Conservation (phyloP, 2,888 invertebrate species). For the Blera fallax region DNA sequence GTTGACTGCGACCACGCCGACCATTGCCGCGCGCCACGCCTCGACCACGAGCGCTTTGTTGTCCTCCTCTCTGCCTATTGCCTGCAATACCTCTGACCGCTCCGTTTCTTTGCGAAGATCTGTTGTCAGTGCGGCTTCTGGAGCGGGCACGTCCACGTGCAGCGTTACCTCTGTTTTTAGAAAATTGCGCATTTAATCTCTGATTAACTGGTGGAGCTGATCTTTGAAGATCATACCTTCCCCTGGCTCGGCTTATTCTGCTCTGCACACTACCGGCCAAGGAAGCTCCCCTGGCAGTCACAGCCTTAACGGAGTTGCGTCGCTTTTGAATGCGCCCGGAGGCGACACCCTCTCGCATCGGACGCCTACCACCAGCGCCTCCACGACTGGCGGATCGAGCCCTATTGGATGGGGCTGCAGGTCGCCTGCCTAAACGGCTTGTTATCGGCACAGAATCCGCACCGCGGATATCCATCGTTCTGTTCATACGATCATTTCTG, state of each 20-base stretch:
- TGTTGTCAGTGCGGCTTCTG: conserved; percentile 69
- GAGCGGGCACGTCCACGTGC: conserved; percentile 76
- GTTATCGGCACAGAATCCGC: conserved; percentile 76
- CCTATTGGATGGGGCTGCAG: conserved; percentile 63
- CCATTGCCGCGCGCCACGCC: conserved; percentile 53
- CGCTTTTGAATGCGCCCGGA: conserved; percentile 78
- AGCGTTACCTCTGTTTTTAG: conserved; percentile 73
- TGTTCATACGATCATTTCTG: conserved; percentile 57
- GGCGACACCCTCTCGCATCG: conserved; percentile 75
- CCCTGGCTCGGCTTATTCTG: conserved; percentile 74
- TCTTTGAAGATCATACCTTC: conserved; percentile 75
- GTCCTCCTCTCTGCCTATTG: conserved; percentile 23
- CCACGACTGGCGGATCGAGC: conserved; percentile 60
- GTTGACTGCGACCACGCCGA: conserved; percentile 77
- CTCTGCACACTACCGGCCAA: conserved; percentile 29
- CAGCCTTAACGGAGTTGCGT: conserved; percentile 73
- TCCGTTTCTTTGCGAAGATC: conserved; percentile 31
- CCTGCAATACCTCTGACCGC: not conserved
- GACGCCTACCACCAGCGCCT: conserved; percentile 59
- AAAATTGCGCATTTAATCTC: conserved; percentile 49
- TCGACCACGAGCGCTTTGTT: conserved; percentile 62
- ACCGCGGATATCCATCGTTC: not conserved
- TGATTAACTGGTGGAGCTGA: conserved; percentile 6
- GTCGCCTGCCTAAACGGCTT: conserved; percentile 78
- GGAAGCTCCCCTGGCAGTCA: conserved; percentile 21